Base-by-base conservation (phyloP, 2,113 vertebrate genomes). In the Capreolus pygargus region DNA sequence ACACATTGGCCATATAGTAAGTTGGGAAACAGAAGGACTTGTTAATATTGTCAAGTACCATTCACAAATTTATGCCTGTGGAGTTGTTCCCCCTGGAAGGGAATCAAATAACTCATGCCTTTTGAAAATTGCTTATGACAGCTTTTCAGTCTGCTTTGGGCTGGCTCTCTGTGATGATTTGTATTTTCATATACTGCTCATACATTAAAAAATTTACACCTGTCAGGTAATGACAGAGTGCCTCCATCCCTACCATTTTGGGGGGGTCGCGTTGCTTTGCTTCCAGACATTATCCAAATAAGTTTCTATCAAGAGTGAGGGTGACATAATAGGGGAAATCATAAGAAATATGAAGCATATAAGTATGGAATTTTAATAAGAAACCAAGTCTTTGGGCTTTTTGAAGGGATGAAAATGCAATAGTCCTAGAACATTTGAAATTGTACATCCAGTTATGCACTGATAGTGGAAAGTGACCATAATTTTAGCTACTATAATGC, bases 101-200 rank as follows among this genome's bases (percentile, higher is more conserved):
- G 92, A 98, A 98, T 97, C 98, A 98, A 98, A 98, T 99, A 99
- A 98, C 98, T 99, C 98, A 98, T 97, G 98, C 97, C 98, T 99
- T 99, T 96, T 98, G 97, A 99, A 99, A 99, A 99, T 98, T 98
- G 97, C 98, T 98, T 98, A 97, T 99, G 98, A 98, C 98, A 98
- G 98, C 97, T 97, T 98, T 98, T 98, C 98, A 98, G 98, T 98
- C 98, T 98, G 98, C 98, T 99, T 98, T 97, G 98, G 98, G 98
- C 97, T 98, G 97, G 83, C 57, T 98, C 97, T 98, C 97, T 91
- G 88, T 91, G 86, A 96, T 98, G 98, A 99, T 98, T 98, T 98
- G 98, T 98, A 98, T 99, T 98, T 99, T 99, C 98, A 98, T 98
- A 98, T 93, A 98, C 97, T 97, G 94, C 97, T 98, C 98, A 98